A percentile compares a stretch with the other conserved stretches of the same genome.
Conservation (phyloP, 2,888 invertebrate species). For the Eupithecia vulgata region DNA sequence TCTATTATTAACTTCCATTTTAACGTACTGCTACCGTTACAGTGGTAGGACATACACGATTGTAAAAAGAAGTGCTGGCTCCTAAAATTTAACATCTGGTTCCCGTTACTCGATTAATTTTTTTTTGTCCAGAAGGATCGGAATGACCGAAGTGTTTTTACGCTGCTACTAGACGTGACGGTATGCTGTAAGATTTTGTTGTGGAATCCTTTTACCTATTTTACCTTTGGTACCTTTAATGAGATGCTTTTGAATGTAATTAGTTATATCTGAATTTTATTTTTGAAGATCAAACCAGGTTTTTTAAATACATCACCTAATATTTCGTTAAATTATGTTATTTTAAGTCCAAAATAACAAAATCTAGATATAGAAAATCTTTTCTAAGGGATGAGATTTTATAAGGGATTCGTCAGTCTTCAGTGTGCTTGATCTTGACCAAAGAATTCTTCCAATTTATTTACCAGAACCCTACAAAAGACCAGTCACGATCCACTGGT, state of each 20-base stretch:
- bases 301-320: too few relatives aligned
- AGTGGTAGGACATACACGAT: background rate
- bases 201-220: background rate
- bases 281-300: too few relatives aligned
- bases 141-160: slow-evolving; percentile 13
- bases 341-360: background rate
- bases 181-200: background rate
- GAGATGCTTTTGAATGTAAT: background rate
- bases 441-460: background rate
- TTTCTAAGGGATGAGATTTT: too few relatives aligned
- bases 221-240: background rate
- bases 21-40: background rate
- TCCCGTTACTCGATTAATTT: slow-evolving; percentile 61
- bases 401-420: background rate
- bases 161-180: background rate
- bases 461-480: background rate
- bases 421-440: background rate
- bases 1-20: too few relatives aligned
- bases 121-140: slow-evolving; percentile 43
- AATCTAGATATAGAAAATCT: too few relatives aligned
- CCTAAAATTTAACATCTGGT: slow-evolving; percentile 46
- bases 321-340: too few relatives aligned
- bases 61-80: background rate
- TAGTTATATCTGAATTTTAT: too few relatives aligned
- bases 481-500: slow-evolving; percentile 73